Evolutionary conservation across 2,888 invertebrate genomes (phyloP).

Genomic region (Pyrochroa serraticornis): DNA sequence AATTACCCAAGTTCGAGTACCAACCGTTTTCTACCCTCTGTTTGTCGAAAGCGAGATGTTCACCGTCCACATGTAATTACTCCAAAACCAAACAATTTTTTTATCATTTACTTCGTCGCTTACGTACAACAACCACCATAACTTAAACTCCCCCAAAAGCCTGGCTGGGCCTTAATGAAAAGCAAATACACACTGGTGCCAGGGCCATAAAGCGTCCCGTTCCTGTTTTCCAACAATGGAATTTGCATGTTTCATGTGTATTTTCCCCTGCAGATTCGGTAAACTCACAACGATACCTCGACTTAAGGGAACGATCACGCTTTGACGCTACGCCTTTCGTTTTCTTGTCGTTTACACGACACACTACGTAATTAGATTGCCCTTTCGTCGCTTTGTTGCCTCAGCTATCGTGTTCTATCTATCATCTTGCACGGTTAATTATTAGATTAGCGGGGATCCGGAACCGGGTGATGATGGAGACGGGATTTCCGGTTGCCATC

Average conservation of each 20-base stretch:
- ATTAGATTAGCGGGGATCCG: conserved; percentile 21
- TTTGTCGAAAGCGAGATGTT: no score
- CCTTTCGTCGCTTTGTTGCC: conserved; percentile 23
- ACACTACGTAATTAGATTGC: conserved; percentile 26
- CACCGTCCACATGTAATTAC: no score
- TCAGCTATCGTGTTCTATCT: conserved; percentile 26
- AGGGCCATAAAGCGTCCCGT: no score
- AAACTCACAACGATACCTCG: conserved; percentile 11
- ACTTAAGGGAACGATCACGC: background rate
- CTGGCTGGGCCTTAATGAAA: conserved; percentile 20
- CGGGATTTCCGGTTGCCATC: background rate
- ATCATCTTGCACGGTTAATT: conserved; percentile 28
- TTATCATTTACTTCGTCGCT: no score
- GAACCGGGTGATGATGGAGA: conserved; percentile 8
- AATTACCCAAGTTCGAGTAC: no score
- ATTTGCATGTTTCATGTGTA: conserved; percentile 26
- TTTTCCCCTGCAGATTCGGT: conserved; percentile 17
- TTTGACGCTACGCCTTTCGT: conserved; percentile 9
- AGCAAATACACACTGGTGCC: conserved; percentile 12
- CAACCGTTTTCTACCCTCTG: no score
- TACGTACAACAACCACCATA: background rate
- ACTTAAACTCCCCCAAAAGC: background rate
- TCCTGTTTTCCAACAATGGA: conserved; percentile 18
- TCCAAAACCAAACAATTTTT: no score
- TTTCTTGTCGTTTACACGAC: conserved; percentile 24